Base-by-base conservation (phyloP, 1,140 invertebrate species). In the Atta cephalotes region DNA sequence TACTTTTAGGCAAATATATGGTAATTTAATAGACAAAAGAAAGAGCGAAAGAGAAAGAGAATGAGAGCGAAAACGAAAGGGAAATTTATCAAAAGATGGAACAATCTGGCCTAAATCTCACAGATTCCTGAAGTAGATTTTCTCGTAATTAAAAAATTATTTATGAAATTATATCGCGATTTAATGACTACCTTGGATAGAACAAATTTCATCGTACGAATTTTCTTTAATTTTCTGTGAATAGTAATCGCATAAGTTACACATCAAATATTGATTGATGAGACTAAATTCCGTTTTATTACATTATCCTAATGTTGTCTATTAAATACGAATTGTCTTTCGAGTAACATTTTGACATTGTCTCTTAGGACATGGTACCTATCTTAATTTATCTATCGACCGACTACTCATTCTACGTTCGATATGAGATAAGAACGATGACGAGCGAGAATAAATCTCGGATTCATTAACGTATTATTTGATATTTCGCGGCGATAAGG, bases 361-460 rank as follows among this genome's bases (percentile, higher is more conserved):
- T 53, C 49, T 39, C 45, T 53, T 70, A 25, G 39, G 39, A 21
- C 9, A 16, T 56, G 21, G 49, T 53, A 35, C 5, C 4, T 35
- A 31, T n/a, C 39, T 70, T 56, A n/a, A 3, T 56, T 84, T 84
- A 84, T 84, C 68, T 74, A 84, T 84, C n/a, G 80, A 82, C 31
- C 79, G 65, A 2, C 10, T n/a, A 21, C 21, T 7, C 35, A 7
- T 53, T 16, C 39, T 31, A 31, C 0, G 35, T 18, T 78, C 58
- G 28, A 6, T 35, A 62, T 66, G 53, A 56, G 79, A 82, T 82
- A 82, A 82, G 35, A n/a, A 25, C 7, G 39, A 49, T 74, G 39
- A 84, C 39, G 70, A 84, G 25, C 35, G 16, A 72, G 21, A 60
- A 58, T 45, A 39, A 58, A 72, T 3, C 3, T 18, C 35, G 14